A percentile compares a stretch with the other conserved stretches of the same genome.
These are phyloP conservation scores for Tortrix viridana DNA, from an alignment of 2,888 invertebrate species.

Conservation along the genomic window DNA sequence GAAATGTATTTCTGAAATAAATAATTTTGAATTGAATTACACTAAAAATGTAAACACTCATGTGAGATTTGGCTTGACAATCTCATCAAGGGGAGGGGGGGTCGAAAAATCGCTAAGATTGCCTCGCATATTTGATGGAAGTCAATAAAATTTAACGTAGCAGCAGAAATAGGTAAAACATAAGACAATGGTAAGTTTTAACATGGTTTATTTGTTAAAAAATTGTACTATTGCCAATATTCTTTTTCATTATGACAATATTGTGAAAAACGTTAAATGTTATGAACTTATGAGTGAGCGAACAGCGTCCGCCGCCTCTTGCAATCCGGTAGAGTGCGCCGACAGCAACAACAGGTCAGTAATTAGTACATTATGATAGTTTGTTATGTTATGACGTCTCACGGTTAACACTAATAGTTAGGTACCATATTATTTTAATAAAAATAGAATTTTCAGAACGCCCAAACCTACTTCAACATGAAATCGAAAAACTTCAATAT, in stretches of 20 bases:
- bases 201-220: conserved; percentile 71
- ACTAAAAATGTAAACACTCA: too few species aligned
- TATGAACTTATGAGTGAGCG: conserved; percentile 53
- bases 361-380: conserved; percentile 45
- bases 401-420: conserved; percentile 35
- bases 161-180: conserved; percentile 6
- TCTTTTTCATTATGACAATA: conserved; percentile 62
- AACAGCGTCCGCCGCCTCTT: conserved; percentile 36
- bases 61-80: too few species aligned
- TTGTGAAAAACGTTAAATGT: conserved; percentile 63
- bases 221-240: conserved; percentile 66
- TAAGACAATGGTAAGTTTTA: conserved; percentile 57
- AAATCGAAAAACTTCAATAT: conserved; percentile 45
- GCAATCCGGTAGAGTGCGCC: too few species aligned
- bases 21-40: too few species aligned
- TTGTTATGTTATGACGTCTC: conserved; percentile 51
- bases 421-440: conserved; percentile 44
- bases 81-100: too few species aligned
- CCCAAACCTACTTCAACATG: conserved; percentile 52
- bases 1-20: too few species aligned
- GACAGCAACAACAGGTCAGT: too few species aligned
- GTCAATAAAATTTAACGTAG: too few species aligned
- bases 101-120: too few species aligned
- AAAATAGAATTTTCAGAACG: conserved; percentile 60
- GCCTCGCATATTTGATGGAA: too few species aligned